phyloP scores from a whole-genome alignment of 1,140 invertebrate genomes.

The Stenopsyche tienmushanensis region DNA sequence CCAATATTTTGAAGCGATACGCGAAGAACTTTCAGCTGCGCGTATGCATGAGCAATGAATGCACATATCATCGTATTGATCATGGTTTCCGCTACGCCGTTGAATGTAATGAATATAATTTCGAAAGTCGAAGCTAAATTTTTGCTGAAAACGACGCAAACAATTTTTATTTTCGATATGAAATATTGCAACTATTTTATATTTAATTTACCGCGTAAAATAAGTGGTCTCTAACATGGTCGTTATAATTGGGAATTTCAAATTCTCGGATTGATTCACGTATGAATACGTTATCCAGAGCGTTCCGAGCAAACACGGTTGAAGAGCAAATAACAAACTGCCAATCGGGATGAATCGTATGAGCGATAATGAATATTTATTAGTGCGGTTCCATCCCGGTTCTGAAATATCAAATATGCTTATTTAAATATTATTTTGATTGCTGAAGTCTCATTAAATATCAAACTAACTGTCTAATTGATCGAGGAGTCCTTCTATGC shows the following conservation, averaged over 20 bases:
- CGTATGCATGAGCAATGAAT: conserved; percentile 28
- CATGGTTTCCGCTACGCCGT: conserved; percentile 12
- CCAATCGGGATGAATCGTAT: conserved; percentile 15
- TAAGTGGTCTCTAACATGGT: too few species aligned
- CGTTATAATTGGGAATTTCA: conserved; percentile 17
- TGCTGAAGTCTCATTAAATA: too few species aligned
- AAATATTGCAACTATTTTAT: too few species aligned
- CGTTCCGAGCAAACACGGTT: conserved; percentile 20
- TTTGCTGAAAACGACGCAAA: conserved; percentile 24
- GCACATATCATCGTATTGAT: conserved; percentile 36
- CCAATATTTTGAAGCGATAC: conserved; percentile 23
- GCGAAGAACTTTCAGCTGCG: conserved; percentile 26
- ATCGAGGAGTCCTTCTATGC: conserved; percentile 11
- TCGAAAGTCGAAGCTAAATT: conserved; percentile 6
- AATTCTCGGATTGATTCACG: not conserved
- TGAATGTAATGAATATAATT: conserved; percentile 1
- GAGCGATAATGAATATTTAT: conserved; percentile 6
- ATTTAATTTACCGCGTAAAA: too few species aligned
- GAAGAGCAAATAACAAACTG: conserved; percentile 17
- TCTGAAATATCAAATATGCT: too few species aligned
- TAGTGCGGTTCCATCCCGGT: conserved; percentile 12
- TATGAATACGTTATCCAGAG: conserved; percentile 19
- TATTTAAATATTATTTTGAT: too few species aligned
- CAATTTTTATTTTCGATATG: too few species aligned
- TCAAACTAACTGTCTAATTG: conserved; percentile 9